phyloP scores from a whole-genome alignment of 1,140 invertebrate genomes.

The Mycetomoellerius zeteki region DNA sequence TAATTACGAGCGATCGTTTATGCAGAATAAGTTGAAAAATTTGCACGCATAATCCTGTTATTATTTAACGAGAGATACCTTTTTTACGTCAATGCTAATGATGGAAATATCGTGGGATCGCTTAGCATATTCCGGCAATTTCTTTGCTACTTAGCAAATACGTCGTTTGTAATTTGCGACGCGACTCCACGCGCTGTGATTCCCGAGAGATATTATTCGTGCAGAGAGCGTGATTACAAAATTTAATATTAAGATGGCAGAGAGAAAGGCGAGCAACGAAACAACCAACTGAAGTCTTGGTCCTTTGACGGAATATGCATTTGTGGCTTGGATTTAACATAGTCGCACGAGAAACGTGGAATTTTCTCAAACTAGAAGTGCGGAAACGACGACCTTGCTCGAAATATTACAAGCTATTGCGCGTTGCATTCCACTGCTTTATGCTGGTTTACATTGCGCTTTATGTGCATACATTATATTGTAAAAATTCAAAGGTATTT shows the following conservation, averaged over 20 bases:
- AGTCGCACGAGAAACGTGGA: slow-evolving; percentile 36
- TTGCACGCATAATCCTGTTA: neutral
- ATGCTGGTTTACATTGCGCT: slow-evolving; percentile 37
- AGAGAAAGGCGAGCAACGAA: slow-evolving; percentile 20
- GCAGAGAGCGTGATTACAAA: slow-evolving; percentile 43
- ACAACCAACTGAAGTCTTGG: slow-evolving; percentile 34
- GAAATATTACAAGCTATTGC: slow-evolving; percentile 48
- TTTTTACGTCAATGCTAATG: neutral
- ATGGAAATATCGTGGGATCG: neutral
- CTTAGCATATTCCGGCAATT: slow-evolving; percentile 2
- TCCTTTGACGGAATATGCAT: slow-evolving; percentile 53
- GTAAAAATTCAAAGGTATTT: slow-evolving; percentile 54
- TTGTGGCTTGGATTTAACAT: slow-evolving; percentile 44
- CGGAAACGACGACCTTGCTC: slow-evolving; percentile 43
- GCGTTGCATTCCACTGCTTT: slow-evolving; percentile 45
- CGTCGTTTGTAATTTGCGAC: slow-evolving; percentile 42
- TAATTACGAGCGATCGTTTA: slow-evolving; percentile 1
- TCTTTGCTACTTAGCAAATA: slow-evolving; percentile 41
- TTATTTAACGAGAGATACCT: neutral
- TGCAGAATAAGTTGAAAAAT: neutral
- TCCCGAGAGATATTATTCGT: slow-evolving; percentile 22
- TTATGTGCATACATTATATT: slow-evolving; percentile 38
- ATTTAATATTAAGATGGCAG: slow-evolving; percentile 50
- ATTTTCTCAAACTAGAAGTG: slow-evolving; percentile 54
- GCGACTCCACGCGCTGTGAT: neutral